phyloP scores from a whole-genome alignment of 1,140 invertebrate genomes.

The Tetramorium alpestre region DNA sequence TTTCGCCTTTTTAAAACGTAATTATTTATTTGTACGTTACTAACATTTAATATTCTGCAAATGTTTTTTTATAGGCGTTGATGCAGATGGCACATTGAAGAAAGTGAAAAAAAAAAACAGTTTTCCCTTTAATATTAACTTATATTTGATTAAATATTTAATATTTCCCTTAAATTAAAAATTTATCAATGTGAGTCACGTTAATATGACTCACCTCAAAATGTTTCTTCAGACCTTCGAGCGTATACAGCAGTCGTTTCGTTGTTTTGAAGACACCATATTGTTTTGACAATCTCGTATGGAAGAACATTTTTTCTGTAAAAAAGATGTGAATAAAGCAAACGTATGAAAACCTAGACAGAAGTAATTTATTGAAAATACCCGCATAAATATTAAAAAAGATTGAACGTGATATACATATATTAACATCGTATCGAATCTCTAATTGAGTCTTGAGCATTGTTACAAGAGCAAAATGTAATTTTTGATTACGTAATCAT shows the following conservation, averaged over 20 bases:
- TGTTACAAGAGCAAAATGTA: background rate
- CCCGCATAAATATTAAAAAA: background rate
- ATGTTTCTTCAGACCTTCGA: background rate
- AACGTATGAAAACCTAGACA: background rate
- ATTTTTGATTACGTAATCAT: background rate
- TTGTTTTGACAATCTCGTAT: background rate
- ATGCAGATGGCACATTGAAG: background rate
- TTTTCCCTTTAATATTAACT: background rate
- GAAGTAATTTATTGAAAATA: background rate
- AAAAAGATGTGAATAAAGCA: background rate
- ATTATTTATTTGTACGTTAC: background rate
- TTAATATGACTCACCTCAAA: slow-evolving; percentile 46
- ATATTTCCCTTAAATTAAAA: background rate
- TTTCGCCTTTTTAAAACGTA: background rate
- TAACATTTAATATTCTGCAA: background rate
- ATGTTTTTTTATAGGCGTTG: background rate
- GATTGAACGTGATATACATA: background rate
- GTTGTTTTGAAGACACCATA: background rate
- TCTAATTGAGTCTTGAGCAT: background rate
- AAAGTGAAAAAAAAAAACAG: background rate
- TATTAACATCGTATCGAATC: background rate
- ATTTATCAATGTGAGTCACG: background rate
- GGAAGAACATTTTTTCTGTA: slow-evolving; percentile 53
- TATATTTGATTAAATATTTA: background rate
- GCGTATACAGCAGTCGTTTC: slow-evolving; percentile 6